These are phyloP conservation scores for Pipistrellus pygmaeus DNA, from an alignment of 2,797 vertebrate genomes.

Conservation along the genomic window DNA sequence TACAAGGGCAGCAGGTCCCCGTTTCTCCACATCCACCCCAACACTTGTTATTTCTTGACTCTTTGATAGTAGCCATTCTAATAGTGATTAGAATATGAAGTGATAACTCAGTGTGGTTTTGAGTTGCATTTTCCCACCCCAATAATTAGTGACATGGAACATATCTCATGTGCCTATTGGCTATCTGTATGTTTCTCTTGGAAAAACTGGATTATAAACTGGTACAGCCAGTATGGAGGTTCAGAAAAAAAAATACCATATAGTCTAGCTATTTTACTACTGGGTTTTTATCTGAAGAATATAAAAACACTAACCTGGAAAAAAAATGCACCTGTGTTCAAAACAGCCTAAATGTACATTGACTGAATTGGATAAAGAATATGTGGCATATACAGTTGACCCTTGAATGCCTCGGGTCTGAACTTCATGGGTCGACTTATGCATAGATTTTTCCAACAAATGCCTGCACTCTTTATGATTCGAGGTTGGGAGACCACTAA, in stretches of 20 bases:
- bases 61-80: neutral
- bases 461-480: neutral
- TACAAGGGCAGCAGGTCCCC: neutral
- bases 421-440: neutral
- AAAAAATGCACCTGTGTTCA: neutral
- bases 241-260: neutral
- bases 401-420: neutral
- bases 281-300: neutral
- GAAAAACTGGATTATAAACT: neutral
- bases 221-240: neutral
- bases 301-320: neutral
- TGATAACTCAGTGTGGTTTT: neutral
- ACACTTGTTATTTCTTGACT: neutral
- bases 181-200: neutral
- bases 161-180: neutral
- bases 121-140: neutral
- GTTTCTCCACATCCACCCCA: neutral
- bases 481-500: neutral
- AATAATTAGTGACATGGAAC: neutral
- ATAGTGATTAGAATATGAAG: neutral
- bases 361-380: neutral
- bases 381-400: neutral
- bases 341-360: neutral
- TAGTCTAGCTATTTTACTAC: neutral
- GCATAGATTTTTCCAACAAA: neutral